Base-by-base conservation (phyloP, 2,797 vertebrate species). In the Melopsittacus undulatus region DNA sequence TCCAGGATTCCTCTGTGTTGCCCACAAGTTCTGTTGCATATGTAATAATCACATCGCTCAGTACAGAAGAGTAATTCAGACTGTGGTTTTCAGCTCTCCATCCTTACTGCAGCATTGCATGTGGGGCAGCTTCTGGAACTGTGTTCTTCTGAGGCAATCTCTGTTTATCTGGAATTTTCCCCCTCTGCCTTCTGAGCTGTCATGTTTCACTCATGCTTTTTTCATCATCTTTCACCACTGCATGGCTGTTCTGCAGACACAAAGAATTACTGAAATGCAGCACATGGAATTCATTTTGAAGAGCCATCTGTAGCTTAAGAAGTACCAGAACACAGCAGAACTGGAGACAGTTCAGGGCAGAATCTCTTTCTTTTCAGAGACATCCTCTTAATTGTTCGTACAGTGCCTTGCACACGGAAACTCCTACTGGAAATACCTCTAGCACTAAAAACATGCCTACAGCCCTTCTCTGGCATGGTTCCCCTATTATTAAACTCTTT, bases 1-100 rank as follows among this genome's bases (percentile, higher is more conserved):
- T 94, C 40, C 70, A 88, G 69, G 74, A 90, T 91, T 86, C 54
- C 51, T 90, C 51, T 70, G 20, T 2, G 0, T 29, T 90, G 70
- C 67, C 87, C 89, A 90, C 87, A 92, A 94, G 19, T 69, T 93
- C 84, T 78, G 59, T 48, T 94, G 51, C 51, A 51, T 81, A 34
- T 76, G 63, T 34, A 95, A 81, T 73, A 89, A 63, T 84, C 69
- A 83, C 66, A 87, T 34, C 0, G 0, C 38, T 81, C 26, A 26
- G 59, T n/a, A 91, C 23, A 89, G 82, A 78, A 88, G 42, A 61
- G 83, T 67, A 88, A 88, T 88, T 91, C 87, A 94, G 59, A 24
- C 11, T 78, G 63, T 79, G 83, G 77, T 92, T 96, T 95, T 59
- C 78, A 94, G 51, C 32, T 77, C 46, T 82, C 67, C 70, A 76